These are phyloP conservation scores for Tineola bisselliella DNA, from an alignment of 2,888 invertebrate species.

Conservation along the genomic window DNA sequence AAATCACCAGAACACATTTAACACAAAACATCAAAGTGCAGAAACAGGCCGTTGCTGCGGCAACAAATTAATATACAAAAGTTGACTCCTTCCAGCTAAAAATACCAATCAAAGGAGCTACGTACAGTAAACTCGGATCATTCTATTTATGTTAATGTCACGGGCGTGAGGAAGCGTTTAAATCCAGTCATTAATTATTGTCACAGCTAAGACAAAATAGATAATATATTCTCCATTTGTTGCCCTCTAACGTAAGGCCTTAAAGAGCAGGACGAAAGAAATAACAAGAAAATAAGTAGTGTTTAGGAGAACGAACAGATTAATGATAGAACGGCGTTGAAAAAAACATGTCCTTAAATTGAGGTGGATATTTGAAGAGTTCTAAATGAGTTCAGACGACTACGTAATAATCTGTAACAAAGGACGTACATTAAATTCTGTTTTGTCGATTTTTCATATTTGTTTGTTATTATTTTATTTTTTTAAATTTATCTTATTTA, in stretches of 20 bases:
- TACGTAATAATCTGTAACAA: slow-evolving; percentile 44
- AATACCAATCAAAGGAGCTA: slow-evolving; percentile 66
- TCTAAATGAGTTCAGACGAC: slow-evolving; percentile 51
- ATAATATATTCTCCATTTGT: slow-evolving; percentile 64
- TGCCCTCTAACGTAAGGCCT: slow-evolving; percentile 38
- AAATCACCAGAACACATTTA: slow-evolving; percentile 55
- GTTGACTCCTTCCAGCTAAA: slow-evolving; percentile 54
- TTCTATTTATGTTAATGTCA: slow-evolving; percentile 68
- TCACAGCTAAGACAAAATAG: slow-evolving; percentile 65
- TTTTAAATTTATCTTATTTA: background rate
- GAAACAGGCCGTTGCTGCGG: slow-evolving; percentile 40
- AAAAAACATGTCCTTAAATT: slow-evolving; percentile 55
- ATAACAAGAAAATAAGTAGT: slow-evolving; percentile 55
- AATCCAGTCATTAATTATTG: slow-evolving; percentile 68
- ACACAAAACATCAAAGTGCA: slow-evolving; percentile 61
- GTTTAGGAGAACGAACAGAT: slow-evolving; percentile 41
- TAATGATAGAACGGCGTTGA: slow-evolving; percentile 50
- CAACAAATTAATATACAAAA: slow-evolving; percentile 63
- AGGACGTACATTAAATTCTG: slow-evolving; percentile 33
- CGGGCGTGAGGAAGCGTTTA: slow-evolving; percentile 69
- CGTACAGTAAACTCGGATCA: slow-evolving; percentile 47
- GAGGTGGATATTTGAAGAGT: slow-evolving; percentile 42
- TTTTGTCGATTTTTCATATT: slow-evolving; percentile 60
- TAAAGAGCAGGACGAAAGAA: slow-evolving; percentile 56
- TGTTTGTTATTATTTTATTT: slow-evolving; percentile 27